A percentile compares a stretch with the other conserved stretches of the same genome.
Evolutionary conservation across 2,797 vertebrate species (phyloP).

Genomic region (Amblyopsis hoosieri): DNA sequence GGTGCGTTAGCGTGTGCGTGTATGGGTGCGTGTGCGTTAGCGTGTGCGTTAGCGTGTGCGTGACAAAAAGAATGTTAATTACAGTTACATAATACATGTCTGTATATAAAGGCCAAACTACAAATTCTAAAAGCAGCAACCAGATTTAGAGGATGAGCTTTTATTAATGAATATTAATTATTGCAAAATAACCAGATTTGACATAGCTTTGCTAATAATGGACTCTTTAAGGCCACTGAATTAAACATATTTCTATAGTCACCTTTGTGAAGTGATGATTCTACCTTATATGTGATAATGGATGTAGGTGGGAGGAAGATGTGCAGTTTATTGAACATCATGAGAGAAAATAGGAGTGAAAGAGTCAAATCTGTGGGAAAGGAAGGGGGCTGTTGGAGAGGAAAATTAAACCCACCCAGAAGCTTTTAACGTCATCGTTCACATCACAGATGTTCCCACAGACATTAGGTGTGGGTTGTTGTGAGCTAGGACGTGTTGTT

Average conservation of each 20-base stretch:
- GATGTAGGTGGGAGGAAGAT: conserved; percentile 68
- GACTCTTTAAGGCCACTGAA: too few species aligned
- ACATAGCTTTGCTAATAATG: too few species aligned
- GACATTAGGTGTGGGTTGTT: conserved; percentile 70
- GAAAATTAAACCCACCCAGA: conserved; percentile 72
- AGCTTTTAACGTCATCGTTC: conserved; percentile 70
- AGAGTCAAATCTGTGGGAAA: conserved; percentile 47
- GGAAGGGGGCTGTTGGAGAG: conserved; percentile 54
- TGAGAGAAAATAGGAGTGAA: conserved; percentile 20
- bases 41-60: too few species aligned
- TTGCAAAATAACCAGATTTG: too few species aligned
- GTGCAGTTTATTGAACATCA: conserved; percentile 57
- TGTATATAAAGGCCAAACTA: too few species aligned
- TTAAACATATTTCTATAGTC: too few species aligned
- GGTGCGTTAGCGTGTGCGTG: too few species aligned
- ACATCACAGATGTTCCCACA: conserved; percentile 76
- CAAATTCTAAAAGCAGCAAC: not conserved
- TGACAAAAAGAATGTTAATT: too few species aligned
- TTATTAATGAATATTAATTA: too few species aligned
- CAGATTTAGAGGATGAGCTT: not conserved
- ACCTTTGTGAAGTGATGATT: too few species aligned
- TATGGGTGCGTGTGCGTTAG: too few species aligned
- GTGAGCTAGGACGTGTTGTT: conserved; percentile 62
- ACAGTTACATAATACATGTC: too few species aligned
- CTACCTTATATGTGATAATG: conserved; percentile 14